Evolutionary conservation across 2,797 vertebrate genomes (phyloP), one percentile per base, ranked within the genome.

Genomic region (Odontamblyopus lacepedii): DNA sequence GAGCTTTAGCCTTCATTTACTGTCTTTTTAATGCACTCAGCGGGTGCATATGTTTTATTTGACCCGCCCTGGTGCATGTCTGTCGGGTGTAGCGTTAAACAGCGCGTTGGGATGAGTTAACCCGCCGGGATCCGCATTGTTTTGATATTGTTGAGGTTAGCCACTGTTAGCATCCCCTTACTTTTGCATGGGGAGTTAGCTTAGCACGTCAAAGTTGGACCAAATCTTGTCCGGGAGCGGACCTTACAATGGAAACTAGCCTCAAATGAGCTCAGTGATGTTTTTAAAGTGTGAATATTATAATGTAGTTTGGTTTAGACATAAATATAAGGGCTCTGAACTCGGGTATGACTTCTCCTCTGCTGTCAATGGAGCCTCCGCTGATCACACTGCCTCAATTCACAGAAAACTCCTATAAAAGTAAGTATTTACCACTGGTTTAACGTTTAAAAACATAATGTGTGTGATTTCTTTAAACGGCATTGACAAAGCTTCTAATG

Each of bases 391-490:
- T 86, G 63, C 83, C 80, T 0, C 85, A 82, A 44, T 79, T 89
- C 48, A 62, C 76, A 1, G 91, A 91, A 56, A 89, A 87, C 86
- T 77, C 88, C 2, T 93, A 91, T 55, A 93, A 91, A 73, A 93
- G 92, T 93, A 72, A 90, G 87, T 68, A 68, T 38, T 57, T 16
- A 41, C 16, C 44, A 29, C 64, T 29, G 44, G 15, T 51, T 51
- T 19, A 19, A 29, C 44, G 35, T 15, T n/a, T 41, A 12, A 23
- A 59, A 48, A 0, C 11, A 23, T 85, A 57, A 0, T 0, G 16
- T 0, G 19, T 38, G 6, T 35, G 0, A 35, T 2, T 51, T 15
- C 2, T 38, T 4, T 27, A 23, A 15, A 30, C 19, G 18, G 0
- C 9, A 7, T 61, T 61, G 27, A 29, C 7, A 32, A 30, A 18